Evolutionary conservation across 2,113 vertebrate genomes (phyloP).

Genomic region (Sinocyclocheilus grahami): DNA sequence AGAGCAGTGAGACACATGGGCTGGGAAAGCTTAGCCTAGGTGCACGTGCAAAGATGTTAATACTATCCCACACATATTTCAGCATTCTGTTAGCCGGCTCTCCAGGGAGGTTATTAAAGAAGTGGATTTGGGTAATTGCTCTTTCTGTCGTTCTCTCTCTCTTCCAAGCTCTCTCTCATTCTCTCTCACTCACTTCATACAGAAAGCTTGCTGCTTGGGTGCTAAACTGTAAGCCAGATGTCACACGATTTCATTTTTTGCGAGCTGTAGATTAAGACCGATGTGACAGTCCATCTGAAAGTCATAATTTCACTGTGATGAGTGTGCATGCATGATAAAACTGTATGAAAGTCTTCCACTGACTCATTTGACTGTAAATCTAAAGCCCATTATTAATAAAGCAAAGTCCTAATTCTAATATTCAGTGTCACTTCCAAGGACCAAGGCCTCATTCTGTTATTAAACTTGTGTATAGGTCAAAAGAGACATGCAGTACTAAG

Average conservation of each 20-base stretch:
- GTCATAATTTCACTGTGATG: background rate
- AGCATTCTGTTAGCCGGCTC: slow-evolving; percentile 12
- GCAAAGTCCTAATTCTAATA: slow-evolving; percentile 60
- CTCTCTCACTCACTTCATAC: background rate
- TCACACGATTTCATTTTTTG: background rate
- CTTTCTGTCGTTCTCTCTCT: slow-evolving; percentile 40
- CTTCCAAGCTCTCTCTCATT: background rate
- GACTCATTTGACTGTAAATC: slow-evolving; percentile 35
- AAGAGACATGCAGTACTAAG: background rate
- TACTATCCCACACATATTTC: slow-evolving; percentile 27
- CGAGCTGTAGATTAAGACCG: background rate
- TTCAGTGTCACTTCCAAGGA: slow-evolving; percentile 32
- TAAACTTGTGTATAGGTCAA: background rate
- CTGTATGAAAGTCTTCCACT: too few relatives aligned
- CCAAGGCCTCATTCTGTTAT: background rate
- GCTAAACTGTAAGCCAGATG: slow-evolving; percentile 15
- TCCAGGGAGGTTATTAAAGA: slow-evolving; percentile 28
- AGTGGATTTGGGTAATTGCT: slow-evolving; percentile 16
- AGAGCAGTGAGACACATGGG: background rate
- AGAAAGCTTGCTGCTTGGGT: background rate
- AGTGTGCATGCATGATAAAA: background rate
- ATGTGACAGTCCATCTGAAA: background rate
- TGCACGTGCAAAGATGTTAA: slow-evolving; percentile 23
- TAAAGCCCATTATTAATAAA: slow-evolving; percentile 70
- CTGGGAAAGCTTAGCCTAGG: slow-evolving; percentile 8